Conservation (phyloP, 2,113 vertebrate genomes). For the Sigmodon hispidus region DNA sequence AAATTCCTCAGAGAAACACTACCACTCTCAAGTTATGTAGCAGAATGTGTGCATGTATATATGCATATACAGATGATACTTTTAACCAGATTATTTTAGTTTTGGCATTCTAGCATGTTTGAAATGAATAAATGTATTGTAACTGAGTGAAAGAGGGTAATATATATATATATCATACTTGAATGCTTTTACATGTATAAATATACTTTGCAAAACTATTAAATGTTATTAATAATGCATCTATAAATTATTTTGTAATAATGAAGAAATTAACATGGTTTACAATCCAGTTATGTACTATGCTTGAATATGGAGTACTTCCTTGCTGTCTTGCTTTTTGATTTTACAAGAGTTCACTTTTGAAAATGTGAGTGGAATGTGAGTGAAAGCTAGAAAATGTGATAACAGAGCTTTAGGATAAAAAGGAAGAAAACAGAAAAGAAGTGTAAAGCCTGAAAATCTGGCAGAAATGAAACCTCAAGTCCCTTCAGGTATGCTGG, state of each 20-base stretch:
- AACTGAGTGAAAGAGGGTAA: constrained; percentile 44
- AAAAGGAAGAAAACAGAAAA: constrained; percentile 27
- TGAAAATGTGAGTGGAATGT: constrained; percentile 37
- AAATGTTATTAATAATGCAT: constrained; percentile 38
- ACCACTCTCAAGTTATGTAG: constrained; percentile 29
- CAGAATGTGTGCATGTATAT: constrained; percentile 1
- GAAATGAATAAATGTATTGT: constrained; percentile 71
- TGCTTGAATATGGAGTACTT: constrained; percentile 28
- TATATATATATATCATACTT: not conserved
- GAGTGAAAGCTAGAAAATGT: constrained; percentile 21
- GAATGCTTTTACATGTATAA: constrained; percentile 48
- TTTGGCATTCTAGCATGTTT: constrained; percentile 64
- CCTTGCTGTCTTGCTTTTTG: constrained; percentile 20
- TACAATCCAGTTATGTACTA: constrained; percentile 30
- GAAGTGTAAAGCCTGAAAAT: constrained; percentile 24
- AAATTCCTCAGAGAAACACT: constrained; percentile 66
- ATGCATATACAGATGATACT: not conserved
- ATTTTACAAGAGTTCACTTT: constrained; percentile 26
- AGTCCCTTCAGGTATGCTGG: not conserved
- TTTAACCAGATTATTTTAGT: constrained; percentile 71
- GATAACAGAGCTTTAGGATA: not conserved
- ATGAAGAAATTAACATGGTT: constrained; percentile 40
- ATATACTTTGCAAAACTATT: constrained; percentile 46
- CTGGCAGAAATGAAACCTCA: not conserved
- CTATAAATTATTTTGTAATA: constrained; percentile 54